A percentile compares a stretch with the other conserved stretches of the same genome.
Evolutionary conservation across 1,140 invertebrate genomes (phyloP).

Genomic region (Diuraphis noxia): DNA sequence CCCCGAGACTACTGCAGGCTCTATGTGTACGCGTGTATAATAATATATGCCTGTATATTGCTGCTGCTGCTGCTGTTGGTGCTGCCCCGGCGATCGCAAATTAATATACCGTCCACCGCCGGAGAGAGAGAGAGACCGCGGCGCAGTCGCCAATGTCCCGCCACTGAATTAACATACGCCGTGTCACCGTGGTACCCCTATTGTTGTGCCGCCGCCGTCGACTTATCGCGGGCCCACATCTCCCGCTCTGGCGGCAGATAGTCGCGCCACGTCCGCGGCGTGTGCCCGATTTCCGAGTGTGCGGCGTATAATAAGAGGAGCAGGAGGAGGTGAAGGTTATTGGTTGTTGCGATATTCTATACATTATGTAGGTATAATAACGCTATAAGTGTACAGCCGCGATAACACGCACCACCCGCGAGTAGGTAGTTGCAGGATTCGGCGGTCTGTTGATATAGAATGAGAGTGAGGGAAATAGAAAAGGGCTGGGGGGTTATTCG

Average conservation of each 20-base stretch:
- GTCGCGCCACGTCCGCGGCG: neutral
- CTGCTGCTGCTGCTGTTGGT: no score
- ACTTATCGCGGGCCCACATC: conserved; percentile 28
- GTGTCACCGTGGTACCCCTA: conserved; percentile 10
- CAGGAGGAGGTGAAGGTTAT: no score
- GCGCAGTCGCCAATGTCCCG: neutral
- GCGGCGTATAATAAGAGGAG: neutral
- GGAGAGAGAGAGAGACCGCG: neutral
- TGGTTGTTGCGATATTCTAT: no score
- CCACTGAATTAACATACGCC: conserved; percentile 25
- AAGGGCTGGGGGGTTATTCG: no score
- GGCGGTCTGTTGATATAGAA: no score
- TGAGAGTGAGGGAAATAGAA: no score
- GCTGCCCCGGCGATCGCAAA: conserved; percentile 33
- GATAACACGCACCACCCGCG: no score
- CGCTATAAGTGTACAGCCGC: no score
- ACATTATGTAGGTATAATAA: no score
- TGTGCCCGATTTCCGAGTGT: neutral
- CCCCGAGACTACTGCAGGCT: conserved; percentile 3
- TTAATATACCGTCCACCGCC: conserved; percentile 32
- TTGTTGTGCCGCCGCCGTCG: conserved; percentile 28
- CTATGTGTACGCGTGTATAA: neutral
- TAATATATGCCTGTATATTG: neutral
- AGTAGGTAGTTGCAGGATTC: no score
- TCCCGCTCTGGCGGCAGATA: conserved; percentile 9